Base-by-base conservation (phyloP, 2,113 vertebrate genomes). In the Pituophis catenifer region DNA sequence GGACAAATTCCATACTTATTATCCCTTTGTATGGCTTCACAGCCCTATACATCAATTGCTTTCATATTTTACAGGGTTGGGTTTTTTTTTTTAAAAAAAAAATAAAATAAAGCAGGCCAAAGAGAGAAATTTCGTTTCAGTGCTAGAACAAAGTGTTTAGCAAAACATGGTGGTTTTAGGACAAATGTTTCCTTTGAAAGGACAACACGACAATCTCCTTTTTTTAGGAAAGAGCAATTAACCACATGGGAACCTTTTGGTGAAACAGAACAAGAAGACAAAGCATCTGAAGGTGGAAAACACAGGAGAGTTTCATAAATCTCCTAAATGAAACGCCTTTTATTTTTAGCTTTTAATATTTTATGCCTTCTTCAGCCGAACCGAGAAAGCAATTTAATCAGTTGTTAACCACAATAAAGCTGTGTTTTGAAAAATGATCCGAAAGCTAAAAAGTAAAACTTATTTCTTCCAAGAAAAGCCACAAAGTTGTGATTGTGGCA, bases 21-120 rank as follows among this genome's bases (percentile, higher is more conserved):
- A 90, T 93, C 91, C 90, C 1, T 26, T 93, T 94, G 88, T 44
- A 8, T 89, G 93, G 94, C 88, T 29, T 89, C 91, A 3, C 7
- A 26, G 89, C 33, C 15, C 29, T n/a, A 92, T 88, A 50, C 85
- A n/a, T 19, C 44, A 88, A 48, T 65, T 92, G 88, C 59, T 33
- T 91, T 95, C 91, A 86, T 93, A 55, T 90, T 55, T 62, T 91
- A 55, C 26, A 91, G n/a, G 91, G 62, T 15, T 70, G 62, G 26
- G 11, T 3, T 26, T 11, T 62, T 11, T 94, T 86, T 91, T 62
- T 50, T 62, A 53, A 89, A 50, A 1, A 11, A 0, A 48, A 0
- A 3, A 7, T 23, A 0, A 48, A 1, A 50, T 7, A 50, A 50
- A 50, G 48, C 2, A 33, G 62, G 53, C 38, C 53, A 13, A 52